Evolutionary conservation across 2,113 vertebrate species (phyloP).

Genomic region (Tetraodon nigroviridis): DNA sequence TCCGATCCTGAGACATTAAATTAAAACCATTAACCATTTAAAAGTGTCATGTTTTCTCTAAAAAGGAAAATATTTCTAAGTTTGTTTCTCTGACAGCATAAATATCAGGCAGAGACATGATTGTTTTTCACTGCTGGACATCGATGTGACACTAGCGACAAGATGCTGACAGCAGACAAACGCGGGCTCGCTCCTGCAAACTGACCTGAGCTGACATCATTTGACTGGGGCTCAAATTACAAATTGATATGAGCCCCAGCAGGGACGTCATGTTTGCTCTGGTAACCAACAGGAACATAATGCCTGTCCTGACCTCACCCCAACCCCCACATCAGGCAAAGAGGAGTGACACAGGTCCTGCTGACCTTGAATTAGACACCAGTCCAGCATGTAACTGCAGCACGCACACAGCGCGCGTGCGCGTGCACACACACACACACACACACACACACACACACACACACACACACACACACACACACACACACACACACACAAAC

Average conservation of each 20-base stretch:
- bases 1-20: conserved; percentile 47
- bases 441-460: no score
- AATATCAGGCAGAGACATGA: no score
- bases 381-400: conserved; percentile 54
- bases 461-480: no score
- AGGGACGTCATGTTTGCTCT: conserved; percentile 59
- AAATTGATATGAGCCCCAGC: conserved; percentile 61
- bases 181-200: conserved; percentile 22
- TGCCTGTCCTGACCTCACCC: conserved; percentile 19
- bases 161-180: conserved; percentile 21
- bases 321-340: conserved; percentile 24
- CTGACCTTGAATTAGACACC: conserved; percentile 74
- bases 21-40: no score
- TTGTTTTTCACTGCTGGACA: no score
- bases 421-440: no score
- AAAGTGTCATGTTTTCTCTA: no score
- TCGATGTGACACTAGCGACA: background rate
- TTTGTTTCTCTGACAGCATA: no score
- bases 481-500: no score
- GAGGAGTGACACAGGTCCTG: conserved; percentile 49
- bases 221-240: conserved; percentile 47
- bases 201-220: conserved; percentile 50
- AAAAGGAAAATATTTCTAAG: no score
- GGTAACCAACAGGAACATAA: conserved; percentile 65
- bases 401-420: no score